Evolutionary conservation across 2,888 invertebrate genomes (phyloP).

Genomic region (Hoplodrina ambigua): DNA sequence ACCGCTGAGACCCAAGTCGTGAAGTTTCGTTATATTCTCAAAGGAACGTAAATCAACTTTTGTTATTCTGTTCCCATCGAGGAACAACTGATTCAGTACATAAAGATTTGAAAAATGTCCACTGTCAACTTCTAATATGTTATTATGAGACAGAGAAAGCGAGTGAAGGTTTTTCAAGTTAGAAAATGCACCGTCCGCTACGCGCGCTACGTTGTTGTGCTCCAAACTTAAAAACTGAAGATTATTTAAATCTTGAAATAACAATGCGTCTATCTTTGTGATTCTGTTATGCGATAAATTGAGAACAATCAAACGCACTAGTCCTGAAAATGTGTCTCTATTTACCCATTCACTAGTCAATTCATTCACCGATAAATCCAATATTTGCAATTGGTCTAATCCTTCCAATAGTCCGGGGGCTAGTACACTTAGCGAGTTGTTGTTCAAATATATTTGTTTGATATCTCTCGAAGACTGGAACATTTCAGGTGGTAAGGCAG

Average conservation of each 20-base stretch:
- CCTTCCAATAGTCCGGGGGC: conserved; percentile 94
- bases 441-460: conserved; percentile 93
- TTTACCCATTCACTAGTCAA: conserved; percentile 95
- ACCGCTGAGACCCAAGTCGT: conserved; percentile 94
- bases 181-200: conserved; percentile 94
- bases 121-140: conserved; percentile 92
- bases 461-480: conserved; percentile 94
- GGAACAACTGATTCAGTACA: conserved; percentile 93
- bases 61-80: conserved; percentile 94
- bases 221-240: conserved; percentile 94
- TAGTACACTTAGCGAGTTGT: conserved; percentile 94
- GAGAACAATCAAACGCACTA: conserved; percentile 93
- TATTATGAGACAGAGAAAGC: conserved; percentile 93
- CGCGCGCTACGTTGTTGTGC: conserved; percentile 92
- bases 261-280: conserved; percentile 92
- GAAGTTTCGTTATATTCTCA: conserved; percentile 94
- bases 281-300: conserved; percentile 94
- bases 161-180: conserved; percentile 94
- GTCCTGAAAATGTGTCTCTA: conserved; percentile 93
- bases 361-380: conserved; percentile 94
- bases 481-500: conserved; percentile 94
- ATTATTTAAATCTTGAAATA: conserved; percentile 94
- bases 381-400: conserved; percentile 93
- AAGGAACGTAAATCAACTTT: conserved; percentile 93
- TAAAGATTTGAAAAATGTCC: conserved; percentile 93